Base-by-base conservation (phyloP, 2,888 invertebrate species). In the Neelides folsomi region DNA sequence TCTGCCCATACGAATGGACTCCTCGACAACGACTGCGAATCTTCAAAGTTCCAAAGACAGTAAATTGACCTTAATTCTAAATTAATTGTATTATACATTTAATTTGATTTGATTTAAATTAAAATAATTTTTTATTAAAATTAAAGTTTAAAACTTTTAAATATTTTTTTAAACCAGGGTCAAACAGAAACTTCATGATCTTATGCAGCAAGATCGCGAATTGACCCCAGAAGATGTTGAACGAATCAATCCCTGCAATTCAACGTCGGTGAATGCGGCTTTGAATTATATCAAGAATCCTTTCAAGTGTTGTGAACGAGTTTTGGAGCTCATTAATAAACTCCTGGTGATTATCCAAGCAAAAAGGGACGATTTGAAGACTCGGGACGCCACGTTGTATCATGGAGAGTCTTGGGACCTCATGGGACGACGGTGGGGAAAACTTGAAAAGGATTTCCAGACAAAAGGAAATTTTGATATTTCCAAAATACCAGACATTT, bases 401-500 rank as follows among this genome's bases (percentile, higher is more conserved):
- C 60, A 60, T 27, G 94, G 94, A 4, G 98, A 98, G 73, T 93
- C 94, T 0, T 97, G 97, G 97, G 97, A 98, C 68, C 73, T 98
- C 57, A 92, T 98, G 86, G 89, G 90, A 6, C 78, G 97, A 16
- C 78, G 97, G 12, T 97, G 97, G 97, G 87, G 89, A 40, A 97
- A 97, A 73, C 86, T 97, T 50, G 92, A 95, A 68, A 95, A 97
- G 71, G 98, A 98, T 71, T 98, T 98, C 70, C 87, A 85, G 67
- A 85, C 87, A 0, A 94, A 94, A 71, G 86, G 84, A 66, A 79
- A 82, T 38, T 98, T 86, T 71, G 98, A 98, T 70, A 97, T 99
- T 66, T 95, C 94, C 6, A 98, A 98, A 74, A 90, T 99, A 54
- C 97, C 98, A 0, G 98, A 98, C 70, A 98, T 98, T 62, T 98